Evolutionary conservation across 2,888 invertebrate species (phyloP).

Genomic region (Drosophila trichaetosa): DNA sequence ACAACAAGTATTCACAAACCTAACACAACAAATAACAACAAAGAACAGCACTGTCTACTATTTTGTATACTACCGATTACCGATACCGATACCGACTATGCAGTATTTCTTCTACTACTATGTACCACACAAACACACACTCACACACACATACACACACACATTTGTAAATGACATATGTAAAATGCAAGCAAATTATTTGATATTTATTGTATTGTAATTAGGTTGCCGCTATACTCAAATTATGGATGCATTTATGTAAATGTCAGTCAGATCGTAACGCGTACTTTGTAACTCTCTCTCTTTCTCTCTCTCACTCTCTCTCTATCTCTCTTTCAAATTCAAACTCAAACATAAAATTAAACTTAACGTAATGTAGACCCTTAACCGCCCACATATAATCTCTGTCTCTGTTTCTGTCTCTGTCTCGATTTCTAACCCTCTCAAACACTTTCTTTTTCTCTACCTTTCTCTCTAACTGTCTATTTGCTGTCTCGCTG

Average conservation of each 20-base stretch:
- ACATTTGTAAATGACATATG: conserved; percentile 78
- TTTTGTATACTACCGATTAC: conserved; percentile 76
- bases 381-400: conserved; percentile 16
- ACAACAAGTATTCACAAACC: conserved; percentile 49
- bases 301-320: conserved; percentile 42
- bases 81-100: conserved; percentile 66
- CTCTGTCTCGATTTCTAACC: conserved; percentile 15
- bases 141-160: conserved; percentile 37
- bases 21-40: conserved; percentile 52
- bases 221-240: conserved; percentile 79
- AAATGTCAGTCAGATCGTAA: conserved; percentile 52
- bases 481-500: conserved; percentile 36
- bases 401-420: conserved; percentile 13
- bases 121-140: conserved; percentile 50
- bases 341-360: conserved; percentile 42
- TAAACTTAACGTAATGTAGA: conserved; percentile 45
- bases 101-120: conserved; percentile 67
- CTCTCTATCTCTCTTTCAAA: conserved; percentile 44
- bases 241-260: conserved; percentile 75
- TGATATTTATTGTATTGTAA: conserved; percentile 75
- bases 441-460: conserved; percentile 4
- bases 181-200: conserved; percentile 74
- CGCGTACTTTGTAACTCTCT: conserved; percentile 43
- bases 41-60: conserved; percentile 74
- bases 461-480: conserved; percentile 1